Evolutionary conservation across 1,140 invertebrate species (phyloP), one percentile per base, ranked within the genome.

Genomic region (Tachypleus tridentatus): DNA sequence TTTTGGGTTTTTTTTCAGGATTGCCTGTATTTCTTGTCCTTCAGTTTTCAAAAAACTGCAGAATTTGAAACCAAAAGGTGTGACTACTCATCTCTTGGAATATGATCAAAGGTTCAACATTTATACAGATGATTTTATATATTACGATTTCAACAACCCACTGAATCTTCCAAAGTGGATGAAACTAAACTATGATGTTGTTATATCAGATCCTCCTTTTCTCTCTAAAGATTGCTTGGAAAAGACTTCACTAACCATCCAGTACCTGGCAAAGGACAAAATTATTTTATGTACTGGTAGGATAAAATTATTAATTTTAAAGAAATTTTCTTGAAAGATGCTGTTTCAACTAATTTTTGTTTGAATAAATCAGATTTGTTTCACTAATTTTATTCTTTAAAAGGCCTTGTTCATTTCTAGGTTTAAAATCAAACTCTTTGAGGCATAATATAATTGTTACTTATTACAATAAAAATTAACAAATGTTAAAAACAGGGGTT

Each of bases 141-240:
- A 84, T 63, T 98, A 96, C 73, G 91, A 98, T 76, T 97, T 95
- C 73, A 93, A 91, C 67, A 75, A 79, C 10, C 93, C 93, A 4
- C 75, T 87, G 53, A 80, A 85, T 60, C 73, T 97, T 9, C 83
- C 88, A 0, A 68, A 76, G 64, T 79, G 86, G 0, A 77, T 84
- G 50, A 68, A 78, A 10, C 77, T 80, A 58, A 67, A 74, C 11
- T 97, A 88, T 79, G 89, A 96, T 76, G 71, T 97, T 11, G 86
- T 98, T 3, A 80, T 97, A 62, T 90, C 87, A 0, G 94, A 98
- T 81, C 94, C 95, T 8, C 95, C 95, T 8, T 97, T 96, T 78
- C 77, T 98, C 5, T 89, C 91, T 0, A 86, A 93, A 70, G 93
- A 97, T 77, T 98, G 95, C 79, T 80, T 97, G 11, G 82, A 82